Evolutionary conservation across 1,140 invertebrate genomes (phyloP), one percentile per base, ranked within the genome.

Genomic region (Atta cephalotes): DNA sequence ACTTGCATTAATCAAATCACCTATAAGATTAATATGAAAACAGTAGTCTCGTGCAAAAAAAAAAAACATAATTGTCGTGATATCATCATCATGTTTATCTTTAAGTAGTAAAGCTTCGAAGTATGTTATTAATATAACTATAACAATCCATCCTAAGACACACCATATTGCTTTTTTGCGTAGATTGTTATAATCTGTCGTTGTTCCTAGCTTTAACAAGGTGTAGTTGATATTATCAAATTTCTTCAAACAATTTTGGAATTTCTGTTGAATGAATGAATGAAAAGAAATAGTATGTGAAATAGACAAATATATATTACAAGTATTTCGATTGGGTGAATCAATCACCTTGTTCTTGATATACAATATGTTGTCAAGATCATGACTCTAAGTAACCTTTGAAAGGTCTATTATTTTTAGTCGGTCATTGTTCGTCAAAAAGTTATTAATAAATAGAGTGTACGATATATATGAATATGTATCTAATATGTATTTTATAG

Each of bases 201-300:
- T 39, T 31, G n/a, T 84, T 25, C 25, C 68, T 6, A 84, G 0
- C 2, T 49, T 49, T 14, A 56, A 1, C 16, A 84, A 45, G 4
- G 80, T 84, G 0, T 31, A 10, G 6, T 84, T 68, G 7, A 84
- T 0, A 39, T 49, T 49, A 18, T 70, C 39, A 3, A 84, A 3
- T 3, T 84, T 84, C 9, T 12, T 84, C 16, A 84, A 21, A 49
- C 80, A 84, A 18, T 62, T 45, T 53, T 35, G 68, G 49, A 71
- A 78, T 78, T 78, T 63, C 76, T 78, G 16, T 60, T 2, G 25
- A 25, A 65, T 5, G 49, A 7, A 35, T 35, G 31, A 35, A 35
- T 35, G 31, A 65, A 14, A 25, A 25, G 25, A 25, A n/a, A 21
- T 45, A 10, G 39, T 10, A 45, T n/a, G 16, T 2, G 31, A 35